phyloP scores from a whole-genome alignment of 2,888 invertebrate species.

The Platycheirus albimanus region DNA sequence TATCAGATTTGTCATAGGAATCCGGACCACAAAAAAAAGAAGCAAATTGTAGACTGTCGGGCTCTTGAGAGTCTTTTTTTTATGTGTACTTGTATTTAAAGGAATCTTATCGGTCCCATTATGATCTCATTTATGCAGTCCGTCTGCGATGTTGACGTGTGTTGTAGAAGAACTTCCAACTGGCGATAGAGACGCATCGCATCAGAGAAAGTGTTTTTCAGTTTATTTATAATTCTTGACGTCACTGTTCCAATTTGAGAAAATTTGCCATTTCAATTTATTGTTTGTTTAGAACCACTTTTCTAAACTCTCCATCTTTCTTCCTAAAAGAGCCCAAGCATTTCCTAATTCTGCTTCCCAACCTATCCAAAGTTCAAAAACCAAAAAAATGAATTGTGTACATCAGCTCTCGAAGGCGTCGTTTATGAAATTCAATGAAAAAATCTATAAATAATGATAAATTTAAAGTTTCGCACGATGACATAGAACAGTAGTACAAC shows the following conservation, averaged over 20 bases:
- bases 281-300: not conserved
- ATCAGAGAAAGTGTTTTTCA: conserved; percentile 42
- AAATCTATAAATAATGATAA: conserved; percentile 51
- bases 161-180: not conserved
- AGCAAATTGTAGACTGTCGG: too few relatives aligned
- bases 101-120: too few relatives aligned
- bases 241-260: conserved; percentile 57
- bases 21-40: not conserved
- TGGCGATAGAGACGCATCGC: conserved; percentile 8
- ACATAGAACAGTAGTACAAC: conserved; percentile 25
- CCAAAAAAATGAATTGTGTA: not conserved
- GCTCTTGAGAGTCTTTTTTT: too few relatives aligned
- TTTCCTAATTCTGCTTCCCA: too few relatives aligned
- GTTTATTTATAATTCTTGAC: conserved; percentile 67
- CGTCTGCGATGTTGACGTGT: conserved; percentile 16
- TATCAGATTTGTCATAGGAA: conserved; percentile 25
- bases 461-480: conserved; percentile 55
- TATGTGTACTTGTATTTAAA: too few relatives aligned
- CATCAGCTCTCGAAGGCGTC: conserved; percentile 36
- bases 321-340: too few relatives aligned
- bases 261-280: conserved; percentile 30
- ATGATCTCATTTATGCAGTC: conserved; percentile 62
- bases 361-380: not conserved
- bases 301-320: not conserved
- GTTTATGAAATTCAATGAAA: conserved; percentile 60